Evolutionary conservation across 2,888 invertebrate species (phyloP), one percentile per base, ranked within the genome.

Genomic region (Euproctis similis): DNA sequence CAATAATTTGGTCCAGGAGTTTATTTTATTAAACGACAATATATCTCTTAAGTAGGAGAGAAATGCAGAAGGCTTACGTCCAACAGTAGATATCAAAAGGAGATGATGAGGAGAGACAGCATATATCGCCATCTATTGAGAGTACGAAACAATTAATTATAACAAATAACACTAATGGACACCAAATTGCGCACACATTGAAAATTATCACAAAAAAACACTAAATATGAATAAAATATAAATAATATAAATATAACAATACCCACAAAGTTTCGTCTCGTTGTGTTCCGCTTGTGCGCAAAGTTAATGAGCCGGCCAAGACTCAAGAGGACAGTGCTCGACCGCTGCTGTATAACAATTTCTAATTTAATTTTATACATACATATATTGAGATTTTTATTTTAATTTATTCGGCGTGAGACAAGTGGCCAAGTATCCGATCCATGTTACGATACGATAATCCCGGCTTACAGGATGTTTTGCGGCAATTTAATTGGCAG

Each of bases 401-500:
- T 77, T n/a, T 78, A 78, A 81, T 80, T 81, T 77, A 81, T 80
- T 76, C 80, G 62, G 68, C 62, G 74, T 65, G 75, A 76, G 72
- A 69, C 73, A 66, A 77, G 75, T 73, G 69, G 61, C 72, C 70
- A 70, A 65, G 75, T 69, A 63, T 60, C 66, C 61, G 81, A 81
- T 81, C 67, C 67, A 67, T 78, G 81, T 81, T 63, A 59, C 71
- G 80, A 81, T 81, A 77, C 75, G 75, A 80, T 81, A 77, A 82
- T 81, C 73, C 80, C 57, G 65, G 62, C 72, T 72, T 81, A 82
- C 80, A 82, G 80, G 73, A 69, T 82, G 82, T 82, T 78, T n/a
- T 69, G 72, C 62, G 61, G 58, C 60, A 60, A 62, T 78, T 81
- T 84, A 84, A 84, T 84, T 84, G 82, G 82, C 80, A 75, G 69